Evolutionary conservation across 2,888 invertebrate species (phyloP).

Genomic region (Tanytarsus gracilentus): DNA sequence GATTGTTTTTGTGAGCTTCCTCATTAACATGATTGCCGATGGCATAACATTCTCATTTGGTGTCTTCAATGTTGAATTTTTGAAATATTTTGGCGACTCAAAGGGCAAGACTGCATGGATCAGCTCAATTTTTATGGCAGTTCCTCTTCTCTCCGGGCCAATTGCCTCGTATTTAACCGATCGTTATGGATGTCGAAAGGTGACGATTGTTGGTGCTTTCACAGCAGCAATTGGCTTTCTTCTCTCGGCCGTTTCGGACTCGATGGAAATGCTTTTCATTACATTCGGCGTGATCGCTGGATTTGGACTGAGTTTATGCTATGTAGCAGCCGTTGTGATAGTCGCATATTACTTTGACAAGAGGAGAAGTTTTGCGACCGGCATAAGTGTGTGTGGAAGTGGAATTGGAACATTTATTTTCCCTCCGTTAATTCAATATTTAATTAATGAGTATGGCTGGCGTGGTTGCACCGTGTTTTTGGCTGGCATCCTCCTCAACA

Average conservation of each 20-base stretch:
- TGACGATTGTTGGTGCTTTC: constrained; percentile 69
- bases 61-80: constrained; percentile 75
- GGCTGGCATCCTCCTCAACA: constrained; percentile 70
- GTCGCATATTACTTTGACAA: constrained; percentile 86
- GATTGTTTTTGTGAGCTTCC: constrained; percentile 77
- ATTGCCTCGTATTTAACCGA: constrained; percentile 76
- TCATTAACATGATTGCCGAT: constrained; percentile 84
- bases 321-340: constrained; percentile 83
- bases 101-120: constrained; percentile 86
- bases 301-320: constrained; percentile 75
- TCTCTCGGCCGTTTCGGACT: constrained; percentile 63
- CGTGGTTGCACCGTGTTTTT: constrained; percentile 72
- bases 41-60: constrained; percentile 90
- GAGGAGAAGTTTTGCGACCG: constrained; percentile 73
- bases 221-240: constrained; percentile 68
- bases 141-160: constrained; percentile 79
- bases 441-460: constrained; percentile 73
- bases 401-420: constrained; percentile 83
- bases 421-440: constrained; percentile 65
- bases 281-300: constrained; percentile 79
- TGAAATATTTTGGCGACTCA: constrained; percentile 73
- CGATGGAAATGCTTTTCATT: constrained; percentile 66
- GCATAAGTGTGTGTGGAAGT: constrained; percentile 76
- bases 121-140: constrained; percentile 82
- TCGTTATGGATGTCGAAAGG: constrained; percentile 69